These are phyloP conservation scores for Latrodectus geometricus DNA, from an alignment of 1,140 invertebrate genomes.

Conservation along the genomic window DNA sequence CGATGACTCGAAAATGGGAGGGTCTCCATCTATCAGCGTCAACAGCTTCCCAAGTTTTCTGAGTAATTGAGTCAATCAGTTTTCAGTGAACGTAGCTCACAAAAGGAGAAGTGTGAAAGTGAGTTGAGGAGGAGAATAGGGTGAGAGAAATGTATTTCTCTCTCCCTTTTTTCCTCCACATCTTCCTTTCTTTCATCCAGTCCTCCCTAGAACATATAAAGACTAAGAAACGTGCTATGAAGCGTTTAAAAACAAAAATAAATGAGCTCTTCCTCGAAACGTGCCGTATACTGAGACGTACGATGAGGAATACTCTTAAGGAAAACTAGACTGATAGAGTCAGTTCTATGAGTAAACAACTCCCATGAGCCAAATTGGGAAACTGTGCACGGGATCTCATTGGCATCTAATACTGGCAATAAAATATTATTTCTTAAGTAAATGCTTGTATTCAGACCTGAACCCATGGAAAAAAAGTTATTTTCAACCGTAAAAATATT, in stretches of 20 bases:
- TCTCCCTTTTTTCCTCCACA: constrained; percentile 19
- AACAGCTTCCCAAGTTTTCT: constrained; percentile 61
- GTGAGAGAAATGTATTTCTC: constrained; percentile 33
- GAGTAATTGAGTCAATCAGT: constrained; percentile 63
- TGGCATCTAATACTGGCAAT: neutral
- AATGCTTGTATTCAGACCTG: neutral
- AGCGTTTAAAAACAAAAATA: constrained; percentile 51
- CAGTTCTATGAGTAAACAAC: constrained; percentile 18
- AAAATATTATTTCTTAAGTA: neutral
- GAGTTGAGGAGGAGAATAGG: constrained; percentile 8
- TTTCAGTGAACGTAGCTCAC: constrained; percentile 57
- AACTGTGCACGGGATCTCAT: neutral
- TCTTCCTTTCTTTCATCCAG: constrained; percentile 6
- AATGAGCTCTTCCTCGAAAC: neutral
- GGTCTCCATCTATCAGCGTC: constrained; percentile 53
- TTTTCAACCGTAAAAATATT: no score
- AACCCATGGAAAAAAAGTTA: no score
- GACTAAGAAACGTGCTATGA: constrained; percentile 35
- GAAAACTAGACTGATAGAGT: neutral
- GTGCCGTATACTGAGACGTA: constrained; percentile 11
- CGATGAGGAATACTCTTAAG: constrained; percentile 4
- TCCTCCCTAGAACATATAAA: neutral
- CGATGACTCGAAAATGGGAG: constrained; percentile 53
- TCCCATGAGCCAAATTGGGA: neutral
- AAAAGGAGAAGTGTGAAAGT: constrained; percentile 32